Evolutionary conservation across 2,113 vertebrate species (phyloP), one percentile per base, ranked within the genome.

Genomic region (Tupaia tana): DNA sequence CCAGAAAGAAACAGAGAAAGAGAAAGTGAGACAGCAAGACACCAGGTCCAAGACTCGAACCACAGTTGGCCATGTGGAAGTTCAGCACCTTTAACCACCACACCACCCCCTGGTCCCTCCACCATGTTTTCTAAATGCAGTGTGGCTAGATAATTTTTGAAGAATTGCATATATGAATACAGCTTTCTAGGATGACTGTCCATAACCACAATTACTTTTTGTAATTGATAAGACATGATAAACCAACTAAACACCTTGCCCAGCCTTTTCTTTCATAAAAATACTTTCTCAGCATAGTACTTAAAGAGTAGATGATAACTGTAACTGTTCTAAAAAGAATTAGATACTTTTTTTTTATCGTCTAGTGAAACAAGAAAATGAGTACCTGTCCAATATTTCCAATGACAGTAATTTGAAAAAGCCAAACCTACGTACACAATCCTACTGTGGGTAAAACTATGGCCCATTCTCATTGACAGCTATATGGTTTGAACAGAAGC

Each of bases 331-430:
- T 12, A 24, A 74, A 75, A 24, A 88, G 52, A 90, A 81, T 86
- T 34, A 89, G 54, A 6, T 75, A 73, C 22, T 90, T 90, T 81
- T 79, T 73, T 89, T 87, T 66, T 79, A 77, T 88, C 22, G 66
- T 81, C 11, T 82, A 20, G 58, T 81, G 11, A 14, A 78, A 64
- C 18, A 70, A 43, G 43, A 89, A 95, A 75, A 43, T 88, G 34
- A 59, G 16, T 73, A 14, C 43, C 11, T 61, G 7, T 24, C 71
- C 91, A n/a, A 79, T 58, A 78, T n/a, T 84, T 95, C 14, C 9
- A 90, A 9, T 69, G 15, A 6, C 10, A 91, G 1, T 58, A 34
- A 94, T 95, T 52, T 86, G 63, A 91, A 94, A 95, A 87, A 79
- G 31, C 67, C 66, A 77, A 89, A 94, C 2, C 9, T 88, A 22